Conservation (phyloP, 2,888 invertebrate species). For the Leptopterna dolabrata region DNA sequence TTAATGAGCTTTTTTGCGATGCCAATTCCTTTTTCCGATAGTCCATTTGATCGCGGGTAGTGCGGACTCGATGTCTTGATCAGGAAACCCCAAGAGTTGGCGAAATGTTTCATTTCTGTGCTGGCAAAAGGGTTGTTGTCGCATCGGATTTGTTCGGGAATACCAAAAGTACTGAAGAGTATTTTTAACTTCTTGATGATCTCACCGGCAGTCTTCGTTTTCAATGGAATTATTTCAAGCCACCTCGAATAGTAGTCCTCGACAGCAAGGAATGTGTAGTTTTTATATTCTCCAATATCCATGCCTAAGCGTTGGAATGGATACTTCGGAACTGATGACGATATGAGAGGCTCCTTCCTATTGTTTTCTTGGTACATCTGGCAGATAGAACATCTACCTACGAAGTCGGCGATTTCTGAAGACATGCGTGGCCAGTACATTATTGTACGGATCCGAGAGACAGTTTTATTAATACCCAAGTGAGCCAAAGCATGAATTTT, state of each 20-base stretch:
- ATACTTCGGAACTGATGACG: background rate
- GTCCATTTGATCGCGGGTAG: background rate
- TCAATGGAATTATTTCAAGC: slow-evolving; percentile 15
- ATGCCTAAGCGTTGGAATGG: slow-evolving; percentile 1
- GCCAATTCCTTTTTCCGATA: background rate
- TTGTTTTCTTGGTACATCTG: background rate
- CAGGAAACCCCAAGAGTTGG: background rate
- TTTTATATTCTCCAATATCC: slow-evolving; percentile 1
- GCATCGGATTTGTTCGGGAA: background rate
- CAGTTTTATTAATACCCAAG: too few species aligned
- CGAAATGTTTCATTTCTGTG: background rate
- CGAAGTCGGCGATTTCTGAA: too few species aligned
- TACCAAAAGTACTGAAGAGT: background rate
- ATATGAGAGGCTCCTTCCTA: too few species aligned
- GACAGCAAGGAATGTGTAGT: background rate
- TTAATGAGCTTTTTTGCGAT: slow-evolving; percentile 6
- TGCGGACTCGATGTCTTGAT: background rate
- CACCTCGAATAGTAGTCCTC: slow-evolving; percentile 24
- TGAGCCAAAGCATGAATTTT: slow-evolving; percentile 25
- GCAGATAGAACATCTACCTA: slow-evolving; percentile 26
- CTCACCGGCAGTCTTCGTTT: background rate
- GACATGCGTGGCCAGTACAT: too few species aligned
- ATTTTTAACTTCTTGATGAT: slow-evolving; percentile 4
- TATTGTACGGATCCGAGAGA: too few species aligned
- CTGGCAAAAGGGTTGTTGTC: background rate